These are phyloP conservation scores for Crotalus viridis DNA, from an alignment of 2,113 vertebrate genomes.

Conservation along the genomic window DNA sequence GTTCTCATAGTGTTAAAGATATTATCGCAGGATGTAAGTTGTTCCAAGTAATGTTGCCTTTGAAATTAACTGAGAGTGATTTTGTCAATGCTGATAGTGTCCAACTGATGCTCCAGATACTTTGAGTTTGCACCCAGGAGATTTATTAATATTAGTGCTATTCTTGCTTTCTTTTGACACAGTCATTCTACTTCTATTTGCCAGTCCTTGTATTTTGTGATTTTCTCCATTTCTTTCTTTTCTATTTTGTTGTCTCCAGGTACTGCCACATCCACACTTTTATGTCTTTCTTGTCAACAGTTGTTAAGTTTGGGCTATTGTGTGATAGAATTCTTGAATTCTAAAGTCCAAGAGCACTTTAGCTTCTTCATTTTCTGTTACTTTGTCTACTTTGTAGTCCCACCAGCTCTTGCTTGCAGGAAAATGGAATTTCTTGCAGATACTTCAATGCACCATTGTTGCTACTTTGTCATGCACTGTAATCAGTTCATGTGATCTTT, in stretches of 20 bases:
- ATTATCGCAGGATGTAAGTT: not conserved
- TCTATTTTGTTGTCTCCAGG: not conserved
- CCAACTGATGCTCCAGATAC: not conserved
- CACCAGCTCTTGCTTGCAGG: not conserved
- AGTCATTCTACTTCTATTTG: not conserved
- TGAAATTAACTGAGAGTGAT: not conserved
- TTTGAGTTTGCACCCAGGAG: not conserved
- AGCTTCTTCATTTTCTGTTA: not conserved
- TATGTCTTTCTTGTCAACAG: not conserved
- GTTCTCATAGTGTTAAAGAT: not conserved
- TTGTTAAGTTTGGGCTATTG: not conserved
- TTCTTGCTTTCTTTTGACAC: not conserved
- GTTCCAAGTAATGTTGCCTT: not conserved
- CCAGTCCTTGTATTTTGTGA: not conserved
- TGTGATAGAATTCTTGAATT: not conserved
- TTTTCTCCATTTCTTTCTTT: not conserved
- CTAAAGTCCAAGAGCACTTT: not conserved
- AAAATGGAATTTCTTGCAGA: not conserved
- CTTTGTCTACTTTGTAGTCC: not conserved
- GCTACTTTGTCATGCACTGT: not conserved
- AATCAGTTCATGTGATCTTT: not conserved
- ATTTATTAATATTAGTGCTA: not conserved
- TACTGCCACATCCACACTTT: not conserved
- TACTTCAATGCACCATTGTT: not conserved
- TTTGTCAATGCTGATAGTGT: not conserved